Base-by-base conservation (phyloP, 2,888 invertebrate species). In the Halictus quadricinctus region DNA sequence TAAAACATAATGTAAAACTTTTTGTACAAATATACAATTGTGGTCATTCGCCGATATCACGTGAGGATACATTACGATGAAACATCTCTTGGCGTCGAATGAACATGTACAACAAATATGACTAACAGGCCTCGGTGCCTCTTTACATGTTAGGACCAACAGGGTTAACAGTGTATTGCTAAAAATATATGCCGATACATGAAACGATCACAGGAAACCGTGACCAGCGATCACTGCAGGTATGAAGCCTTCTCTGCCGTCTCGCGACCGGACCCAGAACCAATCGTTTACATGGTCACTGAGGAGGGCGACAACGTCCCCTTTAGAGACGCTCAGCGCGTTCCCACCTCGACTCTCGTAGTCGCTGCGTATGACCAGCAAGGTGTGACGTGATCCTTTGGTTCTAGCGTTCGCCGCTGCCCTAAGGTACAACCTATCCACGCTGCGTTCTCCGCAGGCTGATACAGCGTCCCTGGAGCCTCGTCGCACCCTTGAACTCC, bases 141-240 rank as follows among this genome's bases (percentile, higher is more conserved):
- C 13, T 70, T 70, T 70, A 70, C 70, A n/a, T 43, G 70, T 70
- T 70, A 21, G 43, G 6, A 70, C n/a, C 43, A 12, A 43, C n/a
- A n/a, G n/a, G n/a, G n/a, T 70, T 70, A 70, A 43, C 41, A 70
- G n/a, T 29, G 60, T 70, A 69, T 64, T 25, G 64, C 64, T 64
- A 58, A 43, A 54, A 25, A 10, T 36, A 25, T 64, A 76, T 25
- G 7, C 36, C 21, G 76, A 64, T 54, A 48, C 18, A 46, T 25
- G 60, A n/a, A 60, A 46, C 10, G 66, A 70, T 95, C 95, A 97
- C 93, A 97, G 95, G 93, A 97, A 97, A 29, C 97, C 97, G 94
- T 97, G 96, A 6, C 97, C 97, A 72, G 97, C 97, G 29, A 97
- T 96, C 73, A 95, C 96, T 13, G 97, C 97, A 0, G 97, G 97